Base-by-base conservation (phyloP, 1,140 invertebrate genomes). In the Phymastichus coffea region DNA sequence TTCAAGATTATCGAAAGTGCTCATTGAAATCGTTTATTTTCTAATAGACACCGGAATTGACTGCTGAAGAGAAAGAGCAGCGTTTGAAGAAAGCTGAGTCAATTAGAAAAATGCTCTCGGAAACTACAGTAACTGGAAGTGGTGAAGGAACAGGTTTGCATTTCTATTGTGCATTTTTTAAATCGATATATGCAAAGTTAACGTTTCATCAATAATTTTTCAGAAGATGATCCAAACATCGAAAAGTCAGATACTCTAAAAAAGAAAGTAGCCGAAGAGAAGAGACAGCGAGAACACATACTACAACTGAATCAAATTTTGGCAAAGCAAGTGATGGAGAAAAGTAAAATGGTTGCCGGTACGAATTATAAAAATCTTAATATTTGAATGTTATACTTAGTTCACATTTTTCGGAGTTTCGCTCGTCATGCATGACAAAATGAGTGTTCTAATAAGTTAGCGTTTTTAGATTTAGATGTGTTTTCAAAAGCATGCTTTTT, bases 341-440 rank as follows among this genome's bases (percentile, higher is more conserved):
- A 92, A 81, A 95, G 91, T 80, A 93, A 94, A 83, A 91, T 93
- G 75, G 92, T 94, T 65, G 93, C 93, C 79, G 92, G 93, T 95
- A 84, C 76, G 83, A 53, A 48, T 23, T 14, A 4, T 38, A 14
- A 52, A 43, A 4, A 7, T 25, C 20, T 20, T 8, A 60, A 15
- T 26, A 15, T 52, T 15, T 15, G 19, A 47, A 41, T 17, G 20
- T 44, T 51, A 41, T n/a, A 2, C 26, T 19, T 30, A 14, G 14
- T 43, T 49, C 25, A 56, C 4, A 19, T 30, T 49, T 37, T 46
- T 63, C 30, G 40, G 41, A 58, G 28, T 46, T 61, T 63, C 61
- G 69, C 51, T 61, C 55, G 62, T 65, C 61, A 25, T 58, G 66
- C 68, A 66, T 63, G 66, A 58, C 51, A 48, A 4, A n/a, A 28